Conservation (phyloP, 1,140 invertebrate genomes). For the Euglossa dilemma region DNA sequence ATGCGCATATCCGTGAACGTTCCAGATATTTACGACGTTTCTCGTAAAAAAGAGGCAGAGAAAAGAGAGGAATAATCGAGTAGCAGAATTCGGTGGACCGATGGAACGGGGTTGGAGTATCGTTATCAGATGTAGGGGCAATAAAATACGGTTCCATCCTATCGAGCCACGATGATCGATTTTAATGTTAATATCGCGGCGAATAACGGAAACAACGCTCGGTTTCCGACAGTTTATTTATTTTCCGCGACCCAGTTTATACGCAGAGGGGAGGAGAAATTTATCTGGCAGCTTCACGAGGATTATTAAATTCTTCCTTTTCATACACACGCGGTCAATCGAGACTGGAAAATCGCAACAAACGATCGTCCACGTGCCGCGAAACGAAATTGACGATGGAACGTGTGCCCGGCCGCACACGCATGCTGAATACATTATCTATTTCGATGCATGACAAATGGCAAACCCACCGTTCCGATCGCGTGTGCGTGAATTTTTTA, state of each 20-base stretch:
- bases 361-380: neutral
- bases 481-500: neutral
- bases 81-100: neutral
- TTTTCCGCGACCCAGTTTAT: neutral
- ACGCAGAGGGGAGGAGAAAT: neutral
- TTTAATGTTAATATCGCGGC: constrained; percentile 22
- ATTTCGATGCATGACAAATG: neutral
- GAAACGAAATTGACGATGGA: neutral
- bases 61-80: neutral
- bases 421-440: neutral
- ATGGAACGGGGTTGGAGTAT: neutral
- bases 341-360: constrained; percentile 1
- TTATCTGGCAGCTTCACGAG: neutral
- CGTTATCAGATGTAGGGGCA: too few relatives aligned
- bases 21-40: neutral
- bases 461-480: too few relatives aligned
- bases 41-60: neutral
- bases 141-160: neutral
- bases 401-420: neutral
- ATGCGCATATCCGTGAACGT: neutral
- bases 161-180: neutral
- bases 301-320: constrained; percentile 20
- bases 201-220: neutral
- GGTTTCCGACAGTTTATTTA: neutral
- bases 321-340: neutral